Percentiles rank a stretch among this genome's conserved stretches.
Evolutionary conservation across 1,140 invertebrate species (phyloP).

Genomic region (Calliopsis andreniformis): DNA sequence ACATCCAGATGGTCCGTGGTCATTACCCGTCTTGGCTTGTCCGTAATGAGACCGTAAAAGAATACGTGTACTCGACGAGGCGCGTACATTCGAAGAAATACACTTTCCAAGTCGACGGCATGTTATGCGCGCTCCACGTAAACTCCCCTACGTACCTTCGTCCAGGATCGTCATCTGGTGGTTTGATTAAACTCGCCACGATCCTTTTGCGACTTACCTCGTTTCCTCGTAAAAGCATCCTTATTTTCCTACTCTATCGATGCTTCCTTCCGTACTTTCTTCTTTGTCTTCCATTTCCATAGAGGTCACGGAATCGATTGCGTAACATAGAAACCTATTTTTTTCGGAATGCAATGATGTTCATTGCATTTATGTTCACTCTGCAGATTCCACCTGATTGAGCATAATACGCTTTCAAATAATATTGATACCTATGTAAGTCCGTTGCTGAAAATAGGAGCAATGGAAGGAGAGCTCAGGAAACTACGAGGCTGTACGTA

Average conservation of each 20-base stretch:
- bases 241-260: not conserved
- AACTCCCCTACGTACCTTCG: not conserved
- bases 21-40: constrained; percentile 42
- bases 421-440: not conserved
- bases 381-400: not conserved
- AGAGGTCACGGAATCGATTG: too few relatives aligned
- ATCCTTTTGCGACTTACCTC: not conserved
- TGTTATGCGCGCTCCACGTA: not conserved
- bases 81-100: not conserved
- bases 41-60: constrained; percentile 48
- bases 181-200: constrained; percentile 13
- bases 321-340: too few relatives aligned
- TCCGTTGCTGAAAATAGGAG: not conserved
- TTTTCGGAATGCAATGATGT: too few relatives aligned
- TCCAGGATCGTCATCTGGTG: not conserved
- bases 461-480: too few relatives aligned
- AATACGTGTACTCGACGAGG: constrained; percentile 5
- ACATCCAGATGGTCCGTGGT: constrained; percentile 41
- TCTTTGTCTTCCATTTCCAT: too few relatives aligned
- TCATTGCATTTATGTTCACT: too few relatives aligned
- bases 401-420: not conserved
- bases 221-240: not conserved
- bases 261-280: not conserved
- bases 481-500: not conserved
- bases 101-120: not conserved